These are phyloP conservation scores for Hydrozoanthus tunicans DNA, from an alignment of 64 coral and sea anemone species.

Conservation along the genomic window DNA sequence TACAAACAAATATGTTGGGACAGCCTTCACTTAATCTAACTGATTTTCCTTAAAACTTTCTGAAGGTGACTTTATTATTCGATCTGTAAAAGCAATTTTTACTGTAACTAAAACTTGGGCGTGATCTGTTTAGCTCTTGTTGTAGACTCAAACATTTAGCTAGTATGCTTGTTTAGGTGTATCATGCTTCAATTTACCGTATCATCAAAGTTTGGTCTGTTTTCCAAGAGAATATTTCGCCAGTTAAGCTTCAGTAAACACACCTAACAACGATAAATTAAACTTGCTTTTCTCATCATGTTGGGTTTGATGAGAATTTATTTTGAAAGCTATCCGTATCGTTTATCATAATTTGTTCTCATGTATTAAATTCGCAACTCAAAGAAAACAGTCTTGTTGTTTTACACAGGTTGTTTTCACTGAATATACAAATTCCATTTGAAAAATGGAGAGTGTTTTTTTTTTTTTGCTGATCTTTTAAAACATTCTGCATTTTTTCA, in stretches of 20 bases:
- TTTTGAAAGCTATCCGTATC: slow-evolving; percentile 33
- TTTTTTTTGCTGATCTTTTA: background rate
- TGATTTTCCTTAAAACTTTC: no score
- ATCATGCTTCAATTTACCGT: slow-evolving; percentile 44
- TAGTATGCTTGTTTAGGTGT: background rate
- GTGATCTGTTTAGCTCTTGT: background rate
- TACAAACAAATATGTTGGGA: background rate
- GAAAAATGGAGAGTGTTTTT: background rate
- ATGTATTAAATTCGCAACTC: slow-evolving; percentile 8
- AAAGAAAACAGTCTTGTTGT: slow-evolving; percentile 9
- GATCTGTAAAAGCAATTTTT: background rate
- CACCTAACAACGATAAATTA: slow-evolving; percentile 46
- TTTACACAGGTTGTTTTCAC: slow-evolving; percentile 4
- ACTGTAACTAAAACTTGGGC: no score
- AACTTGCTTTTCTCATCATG: slow-evolving; percentile 53
- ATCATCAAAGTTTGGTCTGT: slow-evolving; percentile 11
- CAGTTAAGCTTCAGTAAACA: slow-evolving; percentile 51
- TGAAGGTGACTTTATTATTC: background rate
- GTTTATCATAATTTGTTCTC: slow-evolving; percentile 43
- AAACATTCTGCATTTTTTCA: background rate
- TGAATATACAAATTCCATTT: background rate
- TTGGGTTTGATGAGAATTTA: slow-evolving; percentile 30
- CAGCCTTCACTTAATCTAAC: no score
- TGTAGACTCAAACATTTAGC: background rate
- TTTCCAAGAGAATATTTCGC: slow-evolving; percentile 9